These are phyloP conservation scores for Rhinatrema bivittatum DNA, from an alignment of 2,797 vertebrate species.

Conservation along the genomic window DNA sequence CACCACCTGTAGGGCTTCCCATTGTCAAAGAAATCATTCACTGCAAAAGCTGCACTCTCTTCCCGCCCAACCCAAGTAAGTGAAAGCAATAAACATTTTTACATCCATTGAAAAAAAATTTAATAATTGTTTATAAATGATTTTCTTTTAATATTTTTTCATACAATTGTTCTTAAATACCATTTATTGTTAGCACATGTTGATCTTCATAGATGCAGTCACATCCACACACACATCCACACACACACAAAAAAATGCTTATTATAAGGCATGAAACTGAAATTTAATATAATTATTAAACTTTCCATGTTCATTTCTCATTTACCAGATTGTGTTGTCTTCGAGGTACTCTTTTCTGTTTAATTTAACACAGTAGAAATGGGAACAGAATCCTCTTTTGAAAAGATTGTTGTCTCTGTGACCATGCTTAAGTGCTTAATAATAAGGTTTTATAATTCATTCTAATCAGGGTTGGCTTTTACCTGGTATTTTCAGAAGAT, in stretches of 20 bases:
- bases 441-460: conserved; percentile 2
- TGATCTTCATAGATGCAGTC: background rate
- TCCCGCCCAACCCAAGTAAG: conserved; percentile 96
- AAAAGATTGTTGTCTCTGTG: conserved; percentile 7
- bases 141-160: background rate
- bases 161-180: background rate
- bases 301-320: too few species aligned
- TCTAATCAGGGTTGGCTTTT: conserved; percentile 23
- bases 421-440: conserved; percentile 8
- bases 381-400: too few species aligned
- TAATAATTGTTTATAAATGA: background rate
- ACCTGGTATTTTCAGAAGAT: conserved; percentile 15
- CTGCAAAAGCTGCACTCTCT: conserved; percentile 88
- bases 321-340: too few species aligned
- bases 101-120: background rate
- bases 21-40: conserved; percentile 92
- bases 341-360: too few species aligned
- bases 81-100: conserved; percentile 4
- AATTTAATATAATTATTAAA: too few species aligned
- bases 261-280: too few species aligned
- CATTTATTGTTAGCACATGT: too few species aligned
- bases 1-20: conserved; percentile 68
- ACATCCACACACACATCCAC: background rate
- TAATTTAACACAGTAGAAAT: too few species aligned
- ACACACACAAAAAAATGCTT: too few species aligned